Conservation (phyloP, 2,797 vertebrate genomes). For the Myotis vivesi region DNA sequence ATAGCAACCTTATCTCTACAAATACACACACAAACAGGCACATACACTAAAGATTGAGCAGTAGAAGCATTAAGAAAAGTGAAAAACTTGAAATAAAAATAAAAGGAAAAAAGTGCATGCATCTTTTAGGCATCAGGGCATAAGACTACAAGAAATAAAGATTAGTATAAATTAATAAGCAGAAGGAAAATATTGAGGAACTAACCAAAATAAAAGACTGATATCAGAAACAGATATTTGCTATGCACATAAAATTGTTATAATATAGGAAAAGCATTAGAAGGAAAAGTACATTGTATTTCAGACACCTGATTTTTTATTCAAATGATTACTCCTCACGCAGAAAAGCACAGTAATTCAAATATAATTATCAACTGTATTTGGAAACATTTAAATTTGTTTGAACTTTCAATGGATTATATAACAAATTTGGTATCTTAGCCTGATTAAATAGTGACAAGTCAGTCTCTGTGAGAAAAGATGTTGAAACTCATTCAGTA, state of each 20-base stretch:
- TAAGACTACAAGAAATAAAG: neutral
- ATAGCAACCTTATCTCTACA: neutral
- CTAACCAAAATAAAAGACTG: neutral
- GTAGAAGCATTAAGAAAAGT: neutral
- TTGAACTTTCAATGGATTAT: neutral
- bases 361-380: conserved; percentile 10
- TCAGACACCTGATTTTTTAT: conserved; percentile 3
- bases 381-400: conserved; percentile 50
- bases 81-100: neutral
- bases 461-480: neutral
- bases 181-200: neutral
- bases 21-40: neutral
- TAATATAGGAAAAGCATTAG: neutral
- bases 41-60: neutral
- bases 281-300: neutral
- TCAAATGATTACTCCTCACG: neutral
- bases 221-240: neutral
- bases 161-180: neutral
- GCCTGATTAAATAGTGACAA: neutral
- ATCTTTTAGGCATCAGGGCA: neutral
- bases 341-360: neutral
- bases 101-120: neutral
- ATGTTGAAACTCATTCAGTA: neutral
- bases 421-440: conserved; percentile 1
- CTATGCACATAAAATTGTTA: neutral